Evolutionary conservation across 2,113 vertebrate species (phyloP), one percentile per base, ranked within the genome.

Genomic region (Columba livia): DNA sequence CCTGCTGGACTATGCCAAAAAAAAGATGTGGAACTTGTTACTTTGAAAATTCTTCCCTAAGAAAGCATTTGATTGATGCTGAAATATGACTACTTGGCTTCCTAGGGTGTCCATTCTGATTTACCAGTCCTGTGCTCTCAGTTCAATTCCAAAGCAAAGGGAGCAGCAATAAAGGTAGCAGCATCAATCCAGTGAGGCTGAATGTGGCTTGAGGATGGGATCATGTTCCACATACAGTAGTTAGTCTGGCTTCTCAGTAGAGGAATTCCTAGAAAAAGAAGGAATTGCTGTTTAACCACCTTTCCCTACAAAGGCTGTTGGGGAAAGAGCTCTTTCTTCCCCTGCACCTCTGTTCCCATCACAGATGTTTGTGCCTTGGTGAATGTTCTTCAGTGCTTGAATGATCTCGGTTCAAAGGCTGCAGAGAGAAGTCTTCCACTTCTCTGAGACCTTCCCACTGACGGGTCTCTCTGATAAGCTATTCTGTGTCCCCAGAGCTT

Each of bases 41-140:
- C 58, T 88, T 88, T n/a, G 60, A 40, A 90, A 96, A 90, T 88
- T 91, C 67, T 67, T 78, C 51, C 72, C 79, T 80, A 48, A 70
- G 67, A 94, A 85, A 90, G 44, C 21, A 83, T 14, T 90, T 84
- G 38, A 80, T 38, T 79, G 38, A 53, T 60, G 40, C 29, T 88
- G 74, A 73, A 90, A 67, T 78, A 34, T 23, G 18, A 88, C 42
- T 88, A 2, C 34, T 79, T 61, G 62, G 29, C 51, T 91, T 95
- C 79, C 74, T 56, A 44, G 58, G 13, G 67, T 94, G 85, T 86
- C 85, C 56, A 2, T 74, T 93, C 71, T 56, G 50, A 83, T 88
- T 77, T 88, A 38, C 28, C 56, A 62, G 66, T 77, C 56, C 71
- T 85, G 11, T 32, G 54, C 31, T 88, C 42, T 88, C 2, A 0